Evolutionary conservation across 2,797 vertebrate genomes (phyloP).

Genomic region (Tamandua tetradactyla): DNA sequence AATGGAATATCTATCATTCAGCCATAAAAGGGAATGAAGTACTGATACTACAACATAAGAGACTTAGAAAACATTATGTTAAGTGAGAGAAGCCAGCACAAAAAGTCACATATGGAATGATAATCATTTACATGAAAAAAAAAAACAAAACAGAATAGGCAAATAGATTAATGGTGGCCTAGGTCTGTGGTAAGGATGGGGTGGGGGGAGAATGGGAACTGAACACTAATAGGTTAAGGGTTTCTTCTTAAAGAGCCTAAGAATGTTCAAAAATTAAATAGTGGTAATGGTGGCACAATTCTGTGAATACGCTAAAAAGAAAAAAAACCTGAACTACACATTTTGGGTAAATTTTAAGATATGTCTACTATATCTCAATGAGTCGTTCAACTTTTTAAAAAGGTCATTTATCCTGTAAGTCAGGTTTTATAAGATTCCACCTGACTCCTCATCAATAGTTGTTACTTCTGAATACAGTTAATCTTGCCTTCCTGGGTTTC

Average conservation of each 20-base stretch:
- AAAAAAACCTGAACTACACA: neutral
- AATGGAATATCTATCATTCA: neutral
- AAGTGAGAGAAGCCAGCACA: neutral
- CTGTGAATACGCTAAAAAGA: neutral
- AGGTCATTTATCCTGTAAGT: neutral
- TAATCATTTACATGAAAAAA: neutral
- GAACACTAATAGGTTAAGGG: neutral
- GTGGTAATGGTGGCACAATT: neutral
- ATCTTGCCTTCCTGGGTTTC: neutral
- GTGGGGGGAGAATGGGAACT: neutral
- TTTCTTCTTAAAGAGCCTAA: neutral
- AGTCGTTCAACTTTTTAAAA: neutral
- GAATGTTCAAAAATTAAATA: conserved; percentile 32
- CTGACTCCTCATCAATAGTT: neutral
- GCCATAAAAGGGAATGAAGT: neutral
- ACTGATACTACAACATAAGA: neutral
- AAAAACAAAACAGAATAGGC: neutral
- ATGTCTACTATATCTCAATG: neutral
- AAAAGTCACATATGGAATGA: neutral
- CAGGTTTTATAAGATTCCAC: neutral
- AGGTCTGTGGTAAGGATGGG: neutral
- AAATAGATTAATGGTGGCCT: neutral
- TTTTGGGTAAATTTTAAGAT: neutral
- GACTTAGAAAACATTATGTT: neutral
- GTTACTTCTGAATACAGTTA: neutral